Evolutionary conservation across 2,888 invertebrate species (phyloP).

Genomic region (Hypomecis atomaria): DNA sequence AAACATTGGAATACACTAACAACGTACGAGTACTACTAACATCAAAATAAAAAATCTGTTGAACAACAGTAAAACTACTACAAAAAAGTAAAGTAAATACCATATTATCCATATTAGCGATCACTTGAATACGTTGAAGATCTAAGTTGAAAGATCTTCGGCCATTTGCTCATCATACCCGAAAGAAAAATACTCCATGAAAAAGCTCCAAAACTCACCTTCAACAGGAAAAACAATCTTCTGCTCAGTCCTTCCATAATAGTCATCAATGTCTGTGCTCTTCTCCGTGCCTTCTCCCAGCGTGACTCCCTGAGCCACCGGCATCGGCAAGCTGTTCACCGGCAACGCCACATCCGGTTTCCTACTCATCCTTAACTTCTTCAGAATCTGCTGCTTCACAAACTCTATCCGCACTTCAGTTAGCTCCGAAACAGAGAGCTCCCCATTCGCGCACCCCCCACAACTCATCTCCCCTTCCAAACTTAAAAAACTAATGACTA

Average conservation of each 20-base stretch:
- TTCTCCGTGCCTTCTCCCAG: constrained; percentile 83
- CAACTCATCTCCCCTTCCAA: constrained; percentile 67
- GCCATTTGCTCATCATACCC: not conserved
- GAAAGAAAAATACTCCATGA: not conserved
- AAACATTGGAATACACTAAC: too few relatives aligned
- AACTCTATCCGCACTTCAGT: constrained; percentile 90
- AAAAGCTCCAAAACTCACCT: constrained; percentile 77
- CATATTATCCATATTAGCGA: too few relatives aligned
- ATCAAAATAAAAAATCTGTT: too few relatives aligned
- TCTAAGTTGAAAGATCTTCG: too few relatives aligned
- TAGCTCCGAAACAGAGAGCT: constrained; percentile 81
- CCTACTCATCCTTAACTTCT: constrained; percentile 90
- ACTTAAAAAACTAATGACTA: constrained; percentile 67
- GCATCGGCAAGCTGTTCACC: constrained; percentile 88
- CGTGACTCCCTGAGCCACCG: constrained; percentile 90
- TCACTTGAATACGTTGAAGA: too few relatives aligned
- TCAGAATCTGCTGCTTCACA: constrained; percentile 93
- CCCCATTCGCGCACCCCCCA: constrained; percentile 74
- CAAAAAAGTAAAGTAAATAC: too few relatives aligned
- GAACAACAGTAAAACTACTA: too few relatives aligned
- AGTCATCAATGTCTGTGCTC: constrained; percentile 88
- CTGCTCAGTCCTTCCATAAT: constrained; percentile 93
- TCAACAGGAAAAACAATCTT: constrained; percentile 92
- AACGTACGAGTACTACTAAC: too few relatives aligned
- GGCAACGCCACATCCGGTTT: constrained; percentile 88